A percentile compares a stretch with the other conserved stretches of the same genome.
Evolutionary conservation across 2,888 invertebrate species (phyloP).

Genomic region (Leptopterna dolabrata): DNA sequence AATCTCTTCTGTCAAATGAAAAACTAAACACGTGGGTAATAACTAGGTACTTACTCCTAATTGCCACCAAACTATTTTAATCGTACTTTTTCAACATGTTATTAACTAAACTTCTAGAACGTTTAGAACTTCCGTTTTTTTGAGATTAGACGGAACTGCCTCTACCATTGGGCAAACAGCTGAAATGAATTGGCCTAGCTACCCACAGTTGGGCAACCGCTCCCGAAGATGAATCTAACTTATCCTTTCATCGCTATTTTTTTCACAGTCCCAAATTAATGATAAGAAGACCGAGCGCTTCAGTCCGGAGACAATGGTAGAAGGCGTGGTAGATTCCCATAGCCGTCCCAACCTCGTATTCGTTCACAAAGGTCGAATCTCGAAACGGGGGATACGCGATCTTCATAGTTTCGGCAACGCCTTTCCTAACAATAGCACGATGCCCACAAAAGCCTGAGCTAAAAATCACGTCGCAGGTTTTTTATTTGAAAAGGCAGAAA

Average conservation of each 20-base stretch:
- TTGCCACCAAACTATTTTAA: too few relatives aligned
- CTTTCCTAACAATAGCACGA: neutral
- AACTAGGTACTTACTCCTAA: too few relatives aligned
- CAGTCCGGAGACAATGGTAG: neutral
- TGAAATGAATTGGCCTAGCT: neutral
- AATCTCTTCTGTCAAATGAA: too few relatives aligned
- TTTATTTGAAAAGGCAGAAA: too few relatives aligned
- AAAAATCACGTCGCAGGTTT: too few relatives aligned
- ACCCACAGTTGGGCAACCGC: neutral
- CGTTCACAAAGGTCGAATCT: neutral
- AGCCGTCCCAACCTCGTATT: neutral
- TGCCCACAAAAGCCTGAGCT: too few relatives aligned
- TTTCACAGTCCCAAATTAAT: neutral
- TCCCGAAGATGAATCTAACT: neutral
- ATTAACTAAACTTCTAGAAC: too few relatives aligned
- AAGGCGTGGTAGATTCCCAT: neutral
- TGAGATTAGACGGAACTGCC: too few relatives aligned
- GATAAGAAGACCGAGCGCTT: neutral
- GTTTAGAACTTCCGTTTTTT: too few relatives aligned
- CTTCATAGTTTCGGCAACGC: neutral
- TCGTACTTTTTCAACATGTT: too few relatives aligned
- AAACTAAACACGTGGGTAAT: too few relatives aligned
- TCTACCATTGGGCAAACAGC: neutral
- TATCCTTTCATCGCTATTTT: neutral
- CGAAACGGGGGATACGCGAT: neutral